Evolutionary conservation across 2,888 invertebrate genomes (phyloP).

Genomic region (Pseudococcus longispinus): DNA sequence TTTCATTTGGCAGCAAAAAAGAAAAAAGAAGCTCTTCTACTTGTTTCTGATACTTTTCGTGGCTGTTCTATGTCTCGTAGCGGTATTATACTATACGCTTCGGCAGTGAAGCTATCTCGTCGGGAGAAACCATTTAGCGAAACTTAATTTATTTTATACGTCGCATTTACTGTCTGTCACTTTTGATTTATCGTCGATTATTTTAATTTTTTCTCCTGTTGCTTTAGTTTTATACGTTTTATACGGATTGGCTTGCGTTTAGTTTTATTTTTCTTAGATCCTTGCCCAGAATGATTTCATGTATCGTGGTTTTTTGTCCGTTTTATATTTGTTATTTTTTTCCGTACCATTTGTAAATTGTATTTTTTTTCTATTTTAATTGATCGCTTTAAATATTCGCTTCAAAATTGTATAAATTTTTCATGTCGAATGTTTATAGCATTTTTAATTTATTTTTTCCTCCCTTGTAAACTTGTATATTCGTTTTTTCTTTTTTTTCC

Average conservation of each 20-base stretch:
- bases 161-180: slow-evolving; percentile 26
- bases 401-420: slow-evolving; percentile 26
- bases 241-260: not conserved
- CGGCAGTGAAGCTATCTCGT: not conserved
- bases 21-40: slow-evolving; percentile 6
- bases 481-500: not conserved
- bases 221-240: slow-evolving; percentile 29
- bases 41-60: not conserved
- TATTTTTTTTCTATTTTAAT: not conserved
- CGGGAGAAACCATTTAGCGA: not conserved
- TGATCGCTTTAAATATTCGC: slow-evolving; percentile 27
- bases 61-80: not conserved
- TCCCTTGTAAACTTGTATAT: slow-evolving; percentile 1
- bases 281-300: not conserved
- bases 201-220: not conserved
- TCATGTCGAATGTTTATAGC: slow-evolving; percentile 18
- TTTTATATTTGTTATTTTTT: slow-evolving; percentile 35
- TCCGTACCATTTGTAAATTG: slow-evolving; percentile 17
- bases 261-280: slow-evolving; percentile 21
- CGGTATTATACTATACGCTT: not conserved
- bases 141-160: not conserved
- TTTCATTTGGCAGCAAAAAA: not conserved
- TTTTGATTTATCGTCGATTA: not conserved
- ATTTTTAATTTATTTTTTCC: not conserved
- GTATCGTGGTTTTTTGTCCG: not conserved